Conservation (phyloP, 2,888 invertebrate genomes). For the Trachelus stipa region DNA sequence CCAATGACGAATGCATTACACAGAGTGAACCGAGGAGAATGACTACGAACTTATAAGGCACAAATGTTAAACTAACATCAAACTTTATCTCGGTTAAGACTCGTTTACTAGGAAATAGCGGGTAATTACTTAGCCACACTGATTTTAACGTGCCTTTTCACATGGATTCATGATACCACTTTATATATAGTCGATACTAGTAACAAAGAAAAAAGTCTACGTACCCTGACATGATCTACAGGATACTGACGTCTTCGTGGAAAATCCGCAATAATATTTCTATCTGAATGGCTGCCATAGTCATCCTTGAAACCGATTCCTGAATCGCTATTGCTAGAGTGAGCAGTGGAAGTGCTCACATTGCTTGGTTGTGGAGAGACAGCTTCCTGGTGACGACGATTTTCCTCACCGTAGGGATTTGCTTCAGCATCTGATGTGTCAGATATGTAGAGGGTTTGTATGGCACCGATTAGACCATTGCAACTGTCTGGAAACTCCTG, state of each 20-base stretch:
- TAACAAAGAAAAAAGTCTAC: neutral
- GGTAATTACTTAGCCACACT: neutral
- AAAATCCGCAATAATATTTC: slow-evolving; percentile 83
- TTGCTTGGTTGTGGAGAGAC: slow-evolving; percentile 86
- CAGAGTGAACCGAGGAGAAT: neutral
- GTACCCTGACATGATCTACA: neutral
- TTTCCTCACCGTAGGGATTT: slow-evolving; percentile 46
- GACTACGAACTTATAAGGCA: neutral
- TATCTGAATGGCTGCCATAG: slow-evolving; percentile 83
- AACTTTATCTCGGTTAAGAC: neutral
- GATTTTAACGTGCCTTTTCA: neutral
- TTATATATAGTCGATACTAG: neutral
- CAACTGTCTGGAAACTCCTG: slow-evolving; percentile 92
- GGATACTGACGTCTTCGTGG: slow-evolving; percentile 64
- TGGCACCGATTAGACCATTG: slow-evolving; percentile 71
- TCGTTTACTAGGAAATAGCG: neutral
- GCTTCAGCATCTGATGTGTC: slow-evolving; percentile 54
- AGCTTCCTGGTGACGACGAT: slow-evolving; percentile 41
- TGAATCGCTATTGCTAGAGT: slow-evolving; percentile 94
- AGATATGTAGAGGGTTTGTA: slow-evolving; percentile 70
- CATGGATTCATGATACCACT: neutral
- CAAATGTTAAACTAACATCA: neutral
- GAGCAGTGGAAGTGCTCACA: slow-evolving; percentile 82
- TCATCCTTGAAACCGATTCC: slow-evolving; percentile 95
- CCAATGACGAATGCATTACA: neutral